Evolutionary conservation across 2,797 vertebrate species (phyloP).

Genomic region (Kryptolebias ocellatus): DNA sequence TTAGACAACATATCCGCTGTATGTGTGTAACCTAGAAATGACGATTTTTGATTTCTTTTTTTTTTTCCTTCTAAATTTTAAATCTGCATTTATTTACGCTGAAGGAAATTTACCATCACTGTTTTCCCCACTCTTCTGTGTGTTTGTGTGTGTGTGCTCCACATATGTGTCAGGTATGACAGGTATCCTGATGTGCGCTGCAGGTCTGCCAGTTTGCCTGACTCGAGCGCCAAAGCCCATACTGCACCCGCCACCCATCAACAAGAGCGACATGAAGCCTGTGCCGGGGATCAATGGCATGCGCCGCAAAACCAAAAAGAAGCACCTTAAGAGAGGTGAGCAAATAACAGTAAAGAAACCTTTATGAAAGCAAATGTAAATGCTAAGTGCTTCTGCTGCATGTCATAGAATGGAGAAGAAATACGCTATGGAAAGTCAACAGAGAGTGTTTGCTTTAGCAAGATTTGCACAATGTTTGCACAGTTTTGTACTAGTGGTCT

Average conservation of each 20-base stretch:
- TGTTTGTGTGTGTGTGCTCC: slow-evolving; percentile 44
- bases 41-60: neutral
- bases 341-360: neutral
- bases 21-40: neutral
- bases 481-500: slow-evolving; percentile 17
- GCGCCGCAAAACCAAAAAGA: slow-evolving; percentile 97
- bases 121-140: slow-evolving; percentile 33
- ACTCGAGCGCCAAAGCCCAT: slow-evolving; percentile 95
- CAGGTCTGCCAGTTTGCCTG: slow-evolving; percentile 93
- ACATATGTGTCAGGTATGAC: slow-evolving; percentile 89
- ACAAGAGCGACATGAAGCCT: slow-evolving; percentile 94
- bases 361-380: neutral
- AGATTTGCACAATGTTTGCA: slow-evolving; percentile 26
- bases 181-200: slow-evolving; percentile 95
- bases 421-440: slow-evolving; percentile 11
- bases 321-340: slow-evolving; percentile 92
- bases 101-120: slow-evolving; percentile 24
- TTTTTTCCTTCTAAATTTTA: neutral
- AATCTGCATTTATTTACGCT: neutral
- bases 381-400: neutral
- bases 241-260: slow-evolving; percentile 93
- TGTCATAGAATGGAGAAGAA: slow-evolving; percentile 11
- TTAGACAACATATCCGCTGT: slow-evolving; percentile 56
- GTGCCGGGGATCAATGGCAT: slow-evolving; percentile 91
- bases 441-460: slow-evolving; percentile 37